Base-by-base conservation (phyloP, 2,113 vertebrate genomes). In the Pungitius pungitius region DNA sequence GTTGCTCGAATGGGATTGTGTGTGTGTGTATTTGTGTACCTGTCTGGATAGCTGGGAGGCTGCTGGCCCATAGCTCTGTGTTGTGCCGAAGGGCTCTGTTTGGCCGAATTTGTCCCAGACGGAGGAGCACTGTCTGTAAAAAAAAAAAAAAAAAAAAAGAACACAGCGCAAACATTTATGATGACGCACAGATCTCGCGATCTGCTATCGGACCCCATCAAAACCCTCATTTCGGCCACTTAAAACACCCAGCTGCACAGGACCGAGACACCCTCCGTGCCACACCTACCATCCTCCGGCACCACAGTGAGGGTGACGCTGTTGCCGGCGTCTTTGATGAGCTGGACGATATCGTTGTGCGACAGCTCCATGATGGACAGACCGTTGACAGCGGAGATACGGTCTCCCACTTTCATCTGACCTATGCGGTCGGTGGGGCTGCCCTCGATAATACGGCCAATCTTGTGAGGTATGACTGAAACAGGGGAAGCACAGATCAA, bases 381-480 rank as follows among this genome's bases (percentile, higher is more conserved):
- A 0, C 94, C 94, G 0, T 99, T 99, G 68, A 99, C 98, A 0
- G 98, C 97, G 0, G 97, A 99, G 89, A 99, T 99, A 2, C 95
- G 95, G 60, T 99, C 97, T 0, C 97, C 97, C 66, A 99, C 96
- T 47, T 97, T 97, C 84, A 99, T 93, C 87, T 87, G 96, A 59
- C 97, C 96, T 17, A 96, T 93, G 12, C 94, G 96, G 79, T 99
- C 98, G 0, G 97, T 98, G 0, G 97, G 97, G 79, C 98, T 99
- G 60, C 97, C 96, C 1, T 97, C 96, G 3, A 99, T 99, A 27
- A 99, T 95, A 10, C 98, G 95, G 7, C 97, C 98, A 0, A 99
- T 99, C 93, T 99, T 99, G 92, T 99, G 98, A 54, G 98, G 97
- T 66, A 99, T 98, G 33, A 98, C 97, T 99, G 61, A n/a, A 59